Evolutionary conservation across 2,888 invertebrate genomes (phyloP).

Genomic region (Agelastica alni): DNA sequence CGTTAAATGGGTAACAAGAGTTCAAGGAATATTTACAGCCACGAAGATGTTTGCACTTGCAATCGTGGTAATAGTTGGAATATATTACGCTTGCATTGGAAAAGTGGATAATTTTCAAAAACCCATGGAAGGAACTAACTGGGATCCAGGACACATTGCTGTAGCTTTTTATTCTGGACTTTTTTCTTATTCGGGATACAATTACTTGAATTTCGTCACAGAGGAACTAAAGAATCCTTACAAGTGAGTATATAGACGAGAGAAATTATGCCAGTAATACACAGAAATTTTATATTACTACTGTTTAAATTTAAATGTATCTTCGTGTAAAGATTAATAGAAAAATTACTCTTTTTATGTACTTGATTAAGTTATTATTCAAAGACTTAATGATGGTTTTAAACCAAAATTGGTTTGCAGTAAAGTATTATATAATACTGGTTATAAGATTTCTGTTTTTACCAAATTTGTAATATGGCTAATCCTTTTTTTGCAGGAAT

Average conservation of each 20-base stretch:
- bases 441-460: no score
- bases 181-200: conserved; percentile 94
- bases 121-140: conserved; percentile 76
- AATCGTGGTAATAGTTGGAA: conserved; percentile 81
- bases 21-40: conserved; percentile 91
- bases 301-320: no score
- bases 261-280: no score
- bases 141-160: conserved; percentile 82
- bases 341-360: no score
- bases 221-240: conserved; percentile 87
- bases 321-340: no score
- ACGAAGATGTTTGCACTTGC: conserved; percentile 87
- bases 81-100: conserved; percentile 74
- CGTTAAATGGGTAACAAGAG: conserved; percentile 93
- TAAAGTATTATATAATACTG: no score
- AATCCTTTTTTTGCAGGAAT: conserved; percentile 72
- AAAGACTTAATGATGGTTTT: no score
- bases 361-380: no score
- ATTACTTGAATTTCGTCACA: conserved; percentile 91
- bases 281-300: no score
- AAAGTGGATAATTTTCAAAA: conserved; percentile 75
- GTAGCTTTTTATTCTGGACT: conserved; percentile 90
- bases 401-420: no score
- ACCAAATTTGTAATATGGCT: no score
- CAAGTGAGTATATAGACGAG: conserved; percentile 65